Base-by-base conservation (phyloP, 2,113 vertebrate species). In the Pristiophorus japonicus region DNA sequence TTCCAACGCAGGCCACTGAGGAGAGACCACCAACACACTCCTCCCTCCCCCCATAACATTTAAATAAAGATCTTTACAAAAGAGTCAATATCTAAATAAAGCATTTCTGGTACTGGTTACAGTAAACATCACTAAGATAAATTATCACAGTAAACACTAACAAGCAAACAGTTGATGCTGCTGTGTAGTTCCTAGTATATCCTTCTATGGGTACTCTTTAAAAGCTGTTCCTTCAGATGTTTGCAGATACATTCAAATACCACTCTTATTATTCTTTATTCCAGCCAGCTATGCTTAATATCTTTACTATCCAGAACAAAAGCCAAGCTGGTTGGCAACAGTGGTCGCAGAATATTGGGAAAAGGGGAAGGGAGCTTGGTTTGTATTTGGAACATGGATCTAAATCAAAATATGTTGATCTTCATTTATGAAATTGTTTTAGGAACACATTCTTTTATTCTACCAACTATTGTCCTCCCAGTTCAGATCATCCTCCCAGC, bases 401-500 rank as follows among this genome's bases (percentile, higher is more conserved):
- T 20, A 92, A 63, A 67, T 67, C 63, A 42, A 34, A 90, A 90
- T 51, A 90, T 55, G 24, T 88, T 90, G n/a, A 67, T 66, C 62
- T 65, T 65, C n/a, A 42, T 24, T 67, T 94, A 47, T 27, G 22
- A 66, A 94, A 55, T 47, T 94, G 88, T 63, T 94, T 90, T 90
- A 11, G 87, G 87, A 22, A 90, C 87, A 24, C 22, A 55, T 90
- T 90, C 87, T 47, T 85, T 24, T 11, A 66, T 67, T 73, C 66
- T 70, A 99, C 98, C 98, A 99, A 96, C 95, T 96, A 22, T 95
- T 97, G 67, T 99, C 98, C 96, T 98, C 99, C 99, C 98, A 99
- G 97, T 97, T 98, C 96, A 99, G 97, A 18, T 99, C 98, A 95
- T 99, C 98, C 93, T 97, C 98, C 99, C 99, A 99, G 96, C 98